Evolutionary conservation across 2,888 invertebrate genomes (phyloP).

Genomic region (Melanchra persicariae): DNA sequence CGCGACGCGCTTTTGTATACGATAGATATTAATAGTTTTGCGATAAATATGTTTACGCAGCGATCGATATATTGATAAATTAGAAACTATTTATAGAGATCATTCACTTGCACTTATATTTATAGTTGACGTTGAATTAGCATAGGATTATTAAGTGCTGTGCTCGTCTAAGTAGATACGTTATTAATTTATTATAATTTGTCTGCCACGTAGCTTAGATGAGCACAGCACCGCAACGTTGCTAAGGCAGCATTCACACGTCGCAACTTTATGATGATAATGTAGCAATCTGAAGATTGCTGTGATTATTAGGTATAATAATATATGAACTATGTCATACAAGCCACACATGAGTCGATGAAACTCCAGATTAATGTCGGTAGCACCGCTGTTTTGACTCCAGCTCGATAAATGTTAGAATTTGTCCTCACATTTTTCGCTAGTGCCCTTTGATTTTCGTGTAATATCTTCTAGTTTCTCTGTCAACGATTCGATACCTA

Average conservation of each 20-base stretch:
- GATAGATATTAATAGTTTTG: slow-evolving; percentile 67
- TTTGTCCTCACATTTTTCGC: slow-evolving; percentile 10
- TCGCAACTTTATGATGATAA: slow-evolving; percentile 21
- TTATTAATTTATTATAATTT: too few relatives aligned
- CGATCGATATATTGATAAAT: slow-evolving; percentile 55
- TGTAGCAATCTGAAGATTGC: slow-evolving; percentile 18
- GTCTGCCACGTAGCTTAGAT: not conserved
- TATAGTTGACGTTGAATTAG: slow-evolving; percentile 61
- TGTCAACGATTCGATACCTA: slow-evolving; percentile 25
- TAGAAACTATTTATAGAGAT: slow-evolving; percentile 53
- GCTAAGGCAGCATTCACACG: slow-evolving; percentile 47
- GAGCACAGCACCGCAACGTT: slow-evolving; percentile 28
- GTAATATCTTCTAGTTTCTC: slow-evolving; percentile 13
- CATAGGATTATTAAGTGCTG: slow-evolving; percentile 26
- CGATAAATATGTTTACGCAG: slow-evolving; percentile 63
- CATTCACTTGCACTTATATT: slow-evolving; percentile 62
- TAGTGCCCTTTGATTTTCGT: slow-evolving; percentile 19
- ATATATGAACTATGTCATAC: slow-evolving; percentile 27
- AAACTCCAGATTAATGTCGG: slow-evolving; percentile 39
- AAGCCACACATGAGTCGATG: slow-evolving; percentile 33
- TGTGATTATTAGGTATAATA: slow-evolving; percentile 33
- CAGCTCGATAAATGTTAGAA: slow-evolving; percentile 20
- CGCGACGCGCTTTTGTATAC: slow-evolving; percentile 69
- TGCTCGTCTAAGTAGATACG: slow-evolving; percentile 14
- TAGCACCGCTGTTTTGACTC: slow-evolving; percentile 2